Base-by-base conservation (phyloP, 2,888 invertebrate genomes). In the Phortica okadai region DNA sequence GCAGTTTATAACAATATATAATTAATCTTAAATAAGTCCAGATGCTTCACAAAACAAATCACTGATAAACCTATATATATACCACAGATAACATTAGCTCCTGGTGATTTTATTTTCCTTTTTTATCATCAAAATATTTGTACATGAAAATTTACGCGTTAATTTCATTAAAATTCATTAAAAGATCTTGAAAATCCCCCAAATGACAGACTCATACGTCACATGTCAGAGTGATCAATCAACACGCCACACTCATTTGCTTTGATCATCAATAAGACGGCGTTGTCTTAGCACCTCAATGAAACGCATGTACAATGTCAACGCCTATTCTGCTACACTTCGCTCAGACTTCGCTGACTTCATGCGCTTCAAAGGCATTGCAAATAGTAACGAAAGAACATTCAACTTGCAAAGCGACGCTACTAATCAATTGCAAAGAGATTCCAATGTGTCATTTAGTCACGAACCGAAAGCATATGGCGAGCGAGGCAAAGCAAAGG, bases 401-500 rank as follows among this genome's bases (percentile, higher is more conserved):
- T 50, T 50, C 44, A 21, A 67, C n/a, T 44, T 44, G 41, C 70
- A 77, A 79, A 79, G 82, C 82, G 82, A 84, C 85, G 77, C 77
- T 79, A 83, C 87, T 80, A 88, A 85, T 85, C 88, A 85, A 86
- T 85, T 88, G 85, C 85, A 85, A 88, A 88, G 88, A 82, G 86
- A 86, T 85, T 84, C 85, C 85, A 88, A 83, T 78, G 81, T 85
- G 85, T 86, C 85, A 82, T 75, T 50, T 59, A 83, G 80, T 73
- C 84, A 80, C 21, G 62, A 62, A 25, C 76, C 62, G 75, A 54
- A 59, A 59, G 11, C 73, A 69, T 59, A 50, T 21, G 44, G 64
- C 76, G 79, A 86, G 83, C 86, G 14, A 50, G 14, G 14, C 50
- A 14, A 6, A 6, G 50, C 50, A 11, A 6, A 2, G 21, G 10